Base-by-base conservation (phyloP, 1,140 invertebrate species). In the Drosophila varians region DNA sequence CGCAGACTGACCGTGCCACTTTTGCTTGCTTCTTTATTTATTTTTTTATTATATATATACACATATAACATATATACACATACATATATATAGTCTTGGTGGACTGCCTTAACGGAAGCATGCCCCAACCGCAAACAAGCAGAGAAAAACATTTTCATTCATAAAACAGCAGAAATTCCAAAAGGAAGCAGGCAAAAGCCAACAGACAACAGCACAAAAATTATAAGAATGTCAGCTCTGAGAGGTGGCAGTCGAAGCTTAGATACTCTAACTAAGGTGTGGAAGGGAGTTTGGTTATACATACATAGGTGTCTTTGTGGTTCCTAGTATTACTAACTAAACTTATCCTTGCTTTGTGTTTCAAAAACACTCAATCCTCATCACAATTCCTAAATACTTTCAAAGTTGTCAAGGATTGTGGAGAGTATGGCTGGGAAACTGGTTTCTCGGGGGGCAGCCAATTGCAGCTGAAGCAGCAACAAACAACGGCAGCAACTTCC, bases 141-240 rank as follows among this genome's bases (percentile, higher is more conserved):
- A 55, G 45, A 78, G 31, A 69, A 51, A 66, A 74, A 60, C 58
- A 61, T 80, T 86, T 86, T 86, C 80, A 86, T 86, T 86, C 80
- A 86, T 86, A 86, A 86, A 86, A 87, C 77, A 69, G 82, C 68
- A 86, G 78, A 87, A 87, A 86, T 87, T 78, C 80, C 76, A 86
- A 86, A 86, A 86, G 80, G 82, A 86, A 86, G 76, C 80, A 78
- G 70, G 71, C 75, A 72, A 78, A 72, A 68, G 76, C 25, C 64
- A 68, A 28, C 69, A 60, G 43, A 74, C 56, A 61, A 71, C 74
- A 86, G 58, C 26, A 62, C 23, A 52, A 45, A 64, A 65, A 48
- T 74, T 74, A 55, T 46, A 74, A 51, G 31, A 56, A 69, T 69
- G 62, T 56, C 53, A 38, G 55, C 16, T 5, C 2, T 9, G 6